Conservation (phyloP, 2,888 invertebrate genomes). For the Hecatera dysodea region DNA sequence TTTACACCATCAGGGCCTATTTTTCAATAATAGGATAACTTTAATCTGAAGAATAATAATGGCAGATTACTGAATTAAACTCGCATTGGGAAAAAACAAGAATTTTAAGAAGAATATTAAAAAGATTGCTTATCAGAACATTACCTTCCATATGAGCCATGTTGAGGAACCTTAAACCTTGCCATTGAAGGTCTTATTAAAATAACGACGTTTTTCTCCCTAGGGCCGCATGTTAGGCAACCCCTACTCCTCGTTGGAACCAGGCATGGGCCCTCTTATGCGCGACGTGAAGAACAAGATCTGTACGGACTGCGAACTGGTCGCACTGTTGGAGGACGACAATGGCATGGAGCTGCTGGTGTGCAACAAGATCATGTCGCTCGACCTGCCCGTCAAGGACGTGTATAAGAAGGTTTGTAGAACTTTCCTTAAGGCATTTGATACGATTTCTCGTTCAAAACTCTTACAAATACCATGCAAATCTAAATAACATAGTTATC, state of each 20-base stretch:
- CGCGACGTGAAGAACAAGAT: constrained; percentile 99
- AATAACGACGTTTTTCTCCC: background rate
- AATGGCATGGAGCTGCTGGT: constrained; percentile 99
- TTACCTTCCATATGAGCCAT: too few species aligned
- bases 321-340: constrained; percentile 99
- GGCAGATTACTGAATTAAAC: too few species aligned
- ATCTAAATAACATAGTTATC: background rate
- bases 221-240: constrained; percentile 99
- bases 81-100: too few species aligned
- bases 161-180: too few species aligned
- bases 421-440: background rate
- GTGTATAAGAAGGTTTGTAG: constrained; percentile 93
- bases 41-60: too few species aligned
- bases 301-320: constrained; percentile 99
- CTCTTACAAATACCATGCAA: background rate
- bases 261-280: constrained; percentile 99
- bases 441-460: too few species aligned
- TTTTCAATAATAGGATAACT: too few species aligned
- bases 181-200: too few species aligned
- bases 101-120: too few species aligned
- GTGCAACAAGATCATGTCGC: constrained; percentile 99
- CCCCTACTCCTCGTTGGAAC: constrained; percentile 98
- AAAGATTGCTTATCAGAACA: too few species aligned
- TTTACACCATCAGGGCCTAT: too few species aligned
- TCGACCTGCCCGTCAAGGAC: constrained; percentile 98